Evolutionary conservation across 2,113 vertebrate species (phyloP).

Genomic region (Nothobranchius furzeri): DNA sequence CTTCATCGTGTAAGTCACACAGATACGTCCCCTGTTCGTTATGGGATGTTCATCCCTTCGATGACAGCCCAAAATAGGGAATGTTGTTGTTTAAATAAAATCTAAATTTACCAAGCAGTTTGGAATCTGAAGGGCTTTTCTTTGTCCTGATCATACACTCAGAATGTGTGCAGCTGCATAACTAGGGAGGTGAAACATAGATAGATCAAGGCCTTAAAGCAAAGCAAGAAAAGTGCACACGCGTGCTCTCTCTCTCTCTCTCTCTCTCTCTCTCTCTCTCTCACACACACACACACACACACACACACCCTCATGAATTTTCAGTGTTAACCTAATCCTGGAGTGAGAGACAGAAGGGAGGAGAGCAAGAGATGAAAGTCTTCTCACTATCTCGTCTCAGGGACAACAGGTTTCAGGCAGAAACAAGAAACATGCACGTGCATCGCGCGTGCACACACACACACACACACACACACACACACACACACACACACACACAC

Average conservation of each 20-base stretch:
- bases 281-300: slow-evolving; percentile 1
- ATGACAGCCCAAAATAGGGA: too few species aligned
- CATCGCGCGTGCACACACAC: slow-evolving; percentile 21
- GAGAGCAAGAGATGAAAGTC: slow-evolving; percentile 26
- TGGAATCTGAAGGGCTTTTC: slow-evolving; percentile 18
- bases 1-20: too few species aligned
- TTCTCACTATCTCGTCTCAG: slow-evolving; percentile 24
- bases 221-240: slow-evolving; percentile 3
- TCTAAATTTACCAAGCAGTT: slow-evolving; percentile 4
- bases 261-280: too few species aligned
- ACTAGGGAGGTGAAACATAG: slow-evolving; percentile 28
- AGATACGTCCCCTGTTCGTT: too few species aligned
- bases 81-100: neutral
- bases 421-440: neutral
- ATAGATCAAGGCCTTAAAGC: slow-evolving; percentile 17
- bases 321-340: slow-evolving; percentile 21
- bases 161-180: slow-evolving; percentile 12
- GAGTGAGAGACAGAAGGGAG: slow-evolving; percentile 20
- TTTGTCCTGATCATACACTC: neutral
- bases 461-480: too few species aligned
- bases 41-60: too few species aligned
- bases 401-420: slow-evolving; percentile 53
- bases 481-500: too few species aligned
- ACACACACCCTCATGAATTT: slow-evolving; percentile 16
- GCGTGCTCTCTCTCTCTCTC: too few species aligned